A percentile compares a stretch with the other conserved stretches of the same genome.
Evolutionary conservation across 2,888 invertebrate species (phyloP).

Genomic region (Monochamus alternatus): DNA sequence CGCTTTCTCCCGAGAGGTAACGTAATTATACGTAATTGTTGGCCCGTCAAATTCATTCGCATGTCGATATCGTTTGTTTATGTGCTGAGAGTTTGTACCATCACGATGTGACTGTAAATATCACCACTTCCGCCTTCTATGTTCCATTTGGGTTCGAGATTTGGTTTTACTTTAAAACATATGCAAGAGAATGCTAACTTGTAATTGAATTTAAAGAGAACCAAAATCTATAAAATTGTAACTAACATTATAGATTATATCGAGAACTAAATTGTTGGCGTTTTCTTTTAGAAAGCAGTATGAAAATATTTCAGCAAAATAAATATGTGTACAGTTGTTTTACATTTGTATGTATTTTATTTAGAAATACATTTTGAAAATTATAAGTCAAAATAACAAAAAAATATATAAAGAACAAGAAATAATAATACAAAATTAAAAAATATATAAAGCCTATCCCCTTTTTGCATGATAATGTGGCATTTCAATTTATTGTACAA

Average conservation of each 20-base stretch:
- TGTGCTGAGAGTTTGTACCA: slow-evolving; percentile 22
- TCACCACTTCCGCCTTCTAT: slow-evolving; percentile 22
- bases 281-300: too few relatives aligned
- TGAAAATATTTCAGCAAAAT: too few relatives aligned
- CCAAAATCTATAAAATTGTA: slow-evolving; percentile 26
- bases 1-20: slow-evolving; percentile 69
- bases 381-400: too few relatives aligned
- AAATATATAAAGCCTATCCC: too few relatives aligned
- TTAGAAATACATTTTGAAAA: too few relatives aligned
- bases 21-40: slow-evolving; percentile 46
- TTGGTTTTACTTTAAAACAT: slow-evolving; percentile 18
- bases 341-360: too few relatives aligned
- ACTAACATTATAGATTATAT: slow-evolving; percentile 19
- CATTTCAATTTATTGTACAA: too few relatives aligned
- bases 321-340: too few relatives aligned
- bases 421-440: too few relatives aligned
- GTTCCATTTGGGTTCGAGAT: slow-evolving; percentile 6
- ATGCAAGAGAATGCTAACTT: neutral
- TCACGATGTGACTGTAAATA: slow-evolving; percentile 36
- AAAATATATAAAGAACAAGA: too few relatives aligned
- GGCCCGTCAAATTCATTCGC: slow-evolving; percentile 28
- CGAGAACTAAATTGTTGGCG: neutral
- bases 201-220: neutral
- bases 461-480: too few relatives aligned
- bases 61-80: slow-evolving; percentile 22